Percentiles rank a stretch among this genome's conserved stretches.
Conservation (phyloP, 2,113 vertebrate species). For the Corythornis vintsioides region DNA sequence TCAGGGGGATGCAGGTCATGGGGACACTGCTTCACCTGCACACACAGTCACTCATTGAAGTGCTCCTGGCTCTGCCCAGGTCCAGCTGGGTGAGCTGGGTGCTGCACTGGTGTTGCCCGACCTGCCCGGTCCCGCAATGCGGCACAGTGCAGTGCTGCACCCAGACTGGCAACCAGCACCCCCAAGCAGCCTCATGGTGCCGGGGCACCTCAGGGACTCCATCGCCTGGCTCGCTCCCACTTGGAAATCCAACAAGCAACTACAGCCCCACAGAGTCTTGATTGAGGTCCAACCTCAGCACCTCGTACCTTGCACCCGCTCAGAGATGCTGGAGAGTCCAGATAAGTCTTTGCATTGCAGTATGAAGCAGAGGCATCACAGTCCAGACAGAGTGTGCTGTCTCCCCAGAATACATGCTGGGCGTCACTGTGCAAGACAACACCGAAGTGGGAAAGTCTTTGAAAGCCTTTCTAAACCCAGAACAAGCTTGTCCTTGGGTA, state of each 20-base stretch:
- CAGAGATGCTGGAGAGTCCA: not conserved
- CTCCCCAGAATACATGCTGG: rapidly evolving
- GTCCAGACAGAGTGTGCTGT: not conserved
- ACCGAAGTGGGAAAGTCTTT: not conserved
- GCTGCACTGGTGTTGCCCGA: not conserved
- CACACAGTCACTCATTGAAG: too few species aligned
- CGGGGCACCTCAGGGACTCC: not conserved
- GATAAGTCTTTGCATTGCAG: too few species aligned
- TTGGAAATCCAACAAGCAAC: not conserved
- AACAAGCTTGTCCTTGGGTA: not conserved
- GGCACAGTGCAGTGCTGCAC: rapidly evolving
- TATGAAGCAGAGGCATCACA: not conserved
- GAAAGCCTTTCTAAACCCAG: not conserved
- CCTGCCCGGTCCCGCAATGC: rapidly evolving
- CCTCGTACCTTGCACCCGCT: not conserved
- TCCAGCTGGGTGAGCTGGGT: not conserved
- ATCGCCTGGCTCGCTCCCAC: rapidly evolving
- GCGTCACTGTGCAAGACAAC: not conserved
- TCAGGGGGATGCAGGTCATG: not conserved
- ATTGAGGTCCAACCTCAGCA: not conserved
- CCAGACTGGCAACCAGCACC: not conserved
- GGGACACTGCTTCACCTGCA: not conserved
- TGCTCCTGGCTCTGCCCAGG: not conserved
- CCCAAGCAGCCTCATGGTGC: rapidly evolving
- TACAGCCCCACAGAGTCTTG: rapidly evolving